A percentile compares a stretch with the other conserved stretches of the same genome.
Conservation (phyloP, 2,797 vertebrate genomes). For the Phaenicophaeus curvirostris region DNA sequence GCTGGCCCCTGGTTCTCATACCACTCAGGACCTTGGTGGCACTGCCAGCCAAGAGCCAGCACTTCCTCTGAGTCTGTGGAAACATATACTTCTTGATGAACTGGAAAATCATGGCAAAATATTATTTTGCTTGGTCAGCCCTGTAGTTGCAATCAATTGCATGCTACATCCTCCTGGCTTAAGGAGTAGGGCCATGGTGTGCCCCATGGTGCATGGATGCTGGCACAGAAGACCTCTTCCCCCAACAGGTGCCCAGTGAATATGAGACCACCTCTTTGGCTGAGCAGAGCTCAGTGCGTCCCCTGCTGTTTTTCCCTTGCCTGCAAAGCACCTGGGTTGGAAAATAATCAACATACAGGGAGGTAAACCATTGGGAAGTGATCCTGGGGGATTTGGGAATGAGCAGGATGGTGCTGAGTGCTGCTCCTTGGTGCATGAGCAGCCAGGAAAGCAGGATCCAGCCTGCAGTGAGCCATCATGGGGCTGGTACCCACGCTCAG, state of each 20-base stretch:
- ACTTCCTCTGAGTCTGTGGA: background rate
- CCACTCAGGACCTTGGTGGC: background rate
- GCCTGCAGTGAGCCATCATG: accelerated
- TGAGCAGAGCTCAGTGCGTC: background rate
- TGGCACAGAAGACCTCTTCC: background rate
- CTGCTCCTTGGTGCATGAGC: background rate
- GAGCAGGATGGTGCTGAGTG: background rate
- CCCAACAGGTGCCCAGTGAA: background rate
- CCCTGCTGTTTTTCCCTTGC: background rate
- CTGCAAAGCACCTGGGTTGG: background rate
- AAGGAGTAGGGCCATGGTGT: accelerated
- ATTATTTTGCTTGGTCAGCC: background rate
- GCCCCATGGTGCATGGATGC: background rate
- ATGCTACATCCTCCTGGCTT: too few relatives aligned
- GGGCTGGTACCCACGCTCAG: background rate
- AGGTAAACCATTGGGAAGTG: accelerated
- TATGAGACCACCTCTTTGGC: background rate
- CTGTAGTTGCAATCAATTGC: background rate
- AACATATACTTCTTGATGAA: background rate
- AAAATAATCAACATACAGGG: background rate
- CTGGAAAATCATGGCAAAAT: background rate
- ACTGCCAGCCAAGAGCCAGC: accelerated
- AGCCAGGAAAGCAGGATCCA: background rate
- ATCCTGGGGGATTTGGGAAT: background rate
- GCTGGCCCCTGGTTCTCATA: background rate